These are phyloP conservation scores for Bradypus variegatus DNA, from an alignment of 2,797 vertebrate genomes.

Conservation along the genomic window DNA sequence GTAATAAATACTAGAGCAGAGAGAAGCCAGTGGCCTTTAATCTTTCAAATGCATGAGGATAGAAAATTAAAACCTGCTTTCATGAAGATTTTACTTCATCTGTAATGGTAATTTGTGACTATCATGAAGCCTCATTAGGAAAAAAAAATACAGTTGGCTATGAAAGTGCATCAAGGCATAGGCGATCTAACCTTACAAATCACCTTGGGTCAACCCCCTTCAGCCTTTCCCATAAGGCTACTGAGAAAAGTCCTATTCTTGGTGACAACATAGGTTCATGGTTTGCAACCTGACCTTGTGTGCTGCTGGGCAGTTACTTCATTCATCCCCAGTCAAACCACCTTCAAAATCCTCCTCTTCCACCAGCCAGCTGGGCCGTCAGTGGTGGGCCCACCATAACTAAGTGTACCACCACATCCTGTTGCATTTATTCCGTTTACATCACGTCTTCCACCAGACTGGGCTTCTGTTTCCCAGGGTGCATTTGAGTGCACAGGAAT, in stretches of 20 bases:
- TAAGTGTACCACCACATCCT: accelerated
- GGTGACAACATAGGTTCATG: neutral
- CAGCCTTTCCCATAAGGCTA: neutral
- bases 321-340: neutral
- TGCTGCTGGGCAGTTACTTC: neutral
- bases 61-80: neutral
- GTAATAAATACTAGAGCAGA: neutral
- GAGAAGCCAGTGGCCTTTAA: neutral
- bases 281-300: neutral
- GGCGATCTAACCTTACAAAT: no score
- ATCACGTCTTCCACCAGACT: neutral
- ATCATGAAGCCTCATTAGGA: no score
- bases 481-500: neutral
- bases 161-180: no score
- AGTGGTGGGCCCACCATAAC: neutral
- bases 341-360: neutral
- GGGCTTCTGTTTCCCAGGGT: neutral
- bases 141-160: no score
- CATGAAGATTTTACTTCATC: neutral
- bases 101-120: no score
- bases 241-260: neutral
- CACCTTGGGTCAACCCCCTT: no score
- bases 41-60: neutral
- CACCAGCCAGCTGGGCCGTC: neutral
- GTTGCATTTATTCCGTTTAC: neutral